Base-by-base conservation (phyloP, 2,888 invertebrate species). In the Temnothorax ravouxi region DNA sequence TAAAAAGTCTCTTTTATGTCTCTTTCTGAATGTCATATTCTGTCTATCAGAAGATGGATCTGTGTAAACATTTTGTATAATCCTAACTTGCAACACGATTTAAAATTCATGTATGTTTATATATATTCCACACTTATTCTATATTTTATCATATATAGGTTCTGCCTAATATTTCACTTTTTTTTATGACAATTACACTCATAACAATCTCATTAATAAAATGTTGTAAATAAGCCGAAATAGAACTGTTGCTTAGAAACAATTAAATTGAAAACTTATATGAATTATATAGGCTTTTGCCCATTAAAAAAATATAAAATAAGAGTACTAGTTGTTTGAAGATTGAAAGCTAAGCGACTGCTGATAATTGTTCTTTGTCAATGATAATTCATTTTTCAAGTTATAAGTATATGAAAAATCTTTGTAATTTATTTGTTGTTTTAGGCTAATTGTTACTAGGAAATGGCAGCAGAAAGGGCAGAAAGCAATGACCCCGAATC, bases 391-490 rank as follows among this genome's bases (percentile, higher is more conserved):
- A 29, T 21, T 29, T 29, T 29, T 29, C 3, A 29, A 11, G 0
- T 59, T 38, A 21, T 21, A 29, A 29, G 29, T 3, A 41, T 5
- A 50, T 52, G 0, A 44, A 11, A 61, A 9, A 75, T 18, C 18
- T 41, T 34, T 62, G 44, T 75, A 52, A 69, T 25, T 54, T n/a
- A 34, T 6, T 72, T 54, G n/a, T 52, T 54, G 34, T 77, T 86
- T 75, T 1, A 21, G 83, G 77, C 13, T 66, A n/a, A 56, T 69
- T 79, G 18, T 66, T 47, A n/a, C 21, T 61, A 50, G 84, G 76
- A 87, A 83, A 90, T 88, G 90, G 90, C 88, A 34, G 47, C 56
- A 47, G 83, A 71, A 54, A 11, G 50, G 25, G 47, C 56, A 47
- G 83, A 71, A 54, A 11, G 50, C 54, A 76, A 84, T 13, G 85